Base-by-base conservation (phyloP, 2,888 invertebrate species). In the Salpingus planirostris region DNA sequence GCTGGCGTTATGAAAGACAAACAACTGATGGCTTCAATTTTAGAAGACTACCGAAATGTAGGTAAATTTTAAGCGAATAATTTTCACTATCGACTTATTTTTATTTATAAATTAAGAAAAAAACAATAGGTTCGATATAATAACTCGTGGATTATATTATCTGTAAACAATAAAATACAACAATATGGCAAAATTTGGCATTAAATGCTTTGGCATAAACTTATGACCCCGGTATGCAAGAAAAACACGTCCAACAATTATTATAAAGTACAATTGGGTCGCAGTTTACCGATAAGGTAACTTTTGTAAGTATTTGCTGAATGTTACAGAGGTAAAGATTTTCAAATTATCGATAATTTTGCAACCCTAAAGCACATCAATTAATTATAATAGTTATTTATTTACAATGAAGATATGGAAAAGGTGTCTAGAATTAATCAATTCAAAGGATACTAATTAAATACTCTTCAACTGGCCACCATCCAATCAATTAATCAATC, bases 1-100 rank as follows among this genome's bases (percentile, higher is more conserved):
- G 74, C 71, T 44, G 71, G 70, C 25, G 82, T 85, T 4, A 66
- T 93, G 7, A 74, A 76, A 38, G 92, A 93, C 66, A 87, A 85
- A 63, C 79, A 82, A 42, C 70, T 93, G 35, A 75, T 92, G 51
- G 75, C 86, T 11, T 73, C 78, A 30, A 85, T 92, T 50, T 72
- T 93, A 42, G 52, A 60, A 40, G 76, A 77, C 46, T n/a, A n/a
- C n/a, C n/a, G n/a, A n/a, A n/a, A n/a, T 56, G 67, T 80, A 42
- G 61, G 58, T 18, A 57, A 52, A 46, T 35, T 57, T 29, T 44
- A 31, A 43, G 10, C 2, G 15, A 13, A 11, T 37, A 21, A 12
- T 31, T 36, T 29, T 18, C n/a, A n/a, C n/a, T n/a, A n/a, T n/a
- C 18, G 6, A 18, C 8, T 18, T 18, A 18, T 18, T 18, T 18